These are phyloP conservation scores for Pristionchus mayeri DNA, from an alignment of 2,888 invertebrate species.

Conservation along the genomic window DNA sequence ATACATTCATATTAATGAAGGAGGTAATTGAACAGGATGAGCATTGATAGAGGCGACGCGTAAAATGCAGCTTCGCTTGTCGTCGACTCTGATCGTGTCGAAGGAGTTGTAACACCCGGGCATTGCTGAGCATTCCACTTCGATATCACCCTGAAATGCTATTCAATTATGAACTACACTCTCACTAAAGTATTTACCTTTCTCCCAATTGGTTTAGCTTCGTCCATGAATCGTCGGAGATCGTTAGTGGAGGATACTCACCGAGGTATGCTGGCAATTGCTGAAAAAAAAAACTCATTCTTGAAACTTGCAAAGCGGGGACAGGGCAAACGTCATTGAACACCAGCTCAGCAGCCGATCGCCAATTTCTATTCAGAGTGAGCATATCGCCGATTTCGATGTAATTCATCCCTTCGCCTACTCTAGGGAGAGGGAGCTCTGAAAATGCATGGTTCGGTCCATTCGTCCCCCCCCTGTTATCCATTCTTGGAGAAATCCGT, in stretches of 20 bases:
- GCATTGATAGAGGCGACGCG: too few species aligned
- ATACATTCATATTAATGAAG: too few species aligned
- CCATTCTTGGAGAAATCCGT: conserved; percentile 22
- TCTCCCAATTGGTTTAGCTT: background rate
- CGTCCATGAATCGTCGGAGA: background rate
- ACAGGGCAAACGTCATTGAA: background rate
- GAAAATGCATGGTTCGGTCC: background rate
- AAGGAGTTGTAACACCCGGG: background rate
- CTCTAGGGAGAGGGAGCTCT: background rate
- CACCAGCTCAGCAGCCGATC: background rate
- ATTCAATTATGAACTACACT: background rate
- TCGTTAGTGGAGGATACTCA: background rate
- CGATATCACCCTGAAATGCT: background rate
- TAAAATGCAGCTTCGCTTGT: too few species aligned
- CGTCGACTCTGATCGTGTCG: too few species aligned
- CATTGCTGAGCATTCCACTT: background rate
- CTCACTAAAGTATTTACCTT: background rate
- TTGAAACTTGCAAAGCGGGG: background rate
- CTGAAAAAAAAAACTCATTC: background rate
- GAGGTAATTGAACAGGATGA: too few species aligned
- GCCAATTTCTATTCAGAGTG: background rate
- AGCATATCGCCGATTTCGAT: background rate
- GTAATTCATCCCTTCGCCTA: background rate
- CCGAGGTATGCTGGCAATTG: background rate
- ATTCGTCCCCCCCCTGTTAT: too few species aligned